Evolutionary conservation across 2,888 invertebrate species (phyloP), one percentile per base, ranked within the genome.

Genomic region (Atherix ibis): DNA sequence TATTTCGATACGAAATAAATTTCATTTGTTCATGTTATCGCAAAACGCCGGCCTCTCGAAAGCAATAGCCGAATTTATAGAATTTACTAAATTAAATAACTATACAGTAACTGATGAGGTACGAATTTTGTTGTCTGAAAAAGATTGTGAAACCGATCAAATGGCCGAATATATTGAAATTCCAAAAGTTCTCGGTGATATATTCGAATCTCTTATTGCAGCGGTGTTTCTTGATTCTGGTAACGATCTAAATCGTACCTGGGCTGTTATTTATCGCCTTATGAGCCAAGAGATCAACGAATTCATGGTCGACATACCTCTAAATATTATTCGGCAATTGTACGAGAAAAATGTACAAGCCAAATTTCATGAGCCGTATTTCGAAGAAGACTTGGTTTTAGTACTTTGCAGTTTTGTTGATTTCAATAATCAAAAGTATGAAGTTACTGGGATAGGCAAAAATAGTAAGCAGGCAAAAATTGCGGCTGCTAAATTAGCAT

Each of bases 141-240:
- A 31, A 2, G 49, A 53, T 17, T 36, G 37, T 18, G 52, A 41
- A 15, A 8, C 22, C 6, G 6, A 6, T 10, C 6, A 6, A 22
- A 35, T 60, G 18, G 72, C 79, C 0, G 79, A 81, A 50, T 79
- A 83, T 44, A 69, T 92, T 3, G 89, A 94, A 58, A 89, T 94
- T 3, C 77, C 78, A 0, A 80, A 88, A 65, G 77, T 78, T 1
- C 66, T 98, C 18, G 94, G 95, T 9, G 97, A 97, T 59, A 64
- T 97, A 25, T 84, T 94, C 56, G 97, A 98, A 60, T 81, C 95
- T 0, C 50, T 92, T 0, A 75, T 82, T 15, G 95, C 89, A 2
- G 95, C 94, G 0, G 73, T 92, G n/a, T 92, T 71, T 58, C 59
- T 95, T 28, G 95, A 95, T 59, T 71, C 73, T 47, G 74, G 73